Evolutionary conservation across 2,797 vertebrate genomes (phyloP), one percentile per base, ranked within the genome.

Genomic region (Danionella dracula): DNA sequence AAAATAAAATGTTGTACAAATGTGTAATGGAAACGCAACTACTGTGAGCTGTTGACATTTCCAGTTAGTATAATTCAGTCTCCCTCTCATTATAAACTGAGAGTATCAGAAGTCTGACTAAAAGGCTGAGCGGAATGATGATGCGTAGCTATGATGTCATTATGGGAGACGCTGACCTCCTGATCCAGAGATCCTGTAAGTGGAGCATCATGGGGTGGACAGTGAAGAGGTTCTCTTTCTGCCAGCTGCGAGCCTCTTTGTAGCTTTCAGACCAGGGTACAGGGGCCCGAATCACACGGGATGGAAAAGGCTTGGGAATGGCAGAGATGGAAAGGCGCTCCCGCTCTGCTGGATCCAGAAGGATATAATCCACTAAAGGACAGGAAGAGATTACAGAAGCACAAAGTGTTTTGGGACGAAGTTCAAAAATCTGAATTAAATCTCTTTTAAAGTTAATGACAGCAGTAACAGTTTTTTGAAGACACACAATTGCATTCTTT

Each of bases 321-420:
- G 69, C 90, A 65, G 29, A 34, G 66, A 97, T 90, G 19, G 84
- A 86, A 13, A 98, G 84, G 20, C 94, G 89, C 71, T 87, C 68
- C 35, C 78, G 86, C 76, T 98, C 93, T 23, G 75, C 76, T 1
- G 90, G 88, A 72, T 97, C 93, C 83, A 89, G 83, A 71, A 98
- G 82, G 76, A 96, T 84, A 72, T 98, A 97, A 75, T 97, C 90
- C 73, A 99, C 94, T 98, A 69, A 23, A 12, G 45, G 37, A 9
- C 27, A 57, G 8, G 60, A 60, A 63, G 21, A 46, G 21, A 53
- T 37, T 11, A 13, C 0, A 0, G 23, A 9, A 8, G 12, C 20
- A 4, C 16, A 42, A 4, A 4, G 5, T 19, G 4, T 37, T n/a
- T 37, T n/a, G n/a, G n/a, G n/a, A n/a, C n/a, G n/a, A n/a, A n/a